These are phyloP conservation scores for Hemicentrotus pulcherrimus DNA, from an alignment of 35 echinoderm and acorn worm species.

Conservation along the genomic window DNA sequence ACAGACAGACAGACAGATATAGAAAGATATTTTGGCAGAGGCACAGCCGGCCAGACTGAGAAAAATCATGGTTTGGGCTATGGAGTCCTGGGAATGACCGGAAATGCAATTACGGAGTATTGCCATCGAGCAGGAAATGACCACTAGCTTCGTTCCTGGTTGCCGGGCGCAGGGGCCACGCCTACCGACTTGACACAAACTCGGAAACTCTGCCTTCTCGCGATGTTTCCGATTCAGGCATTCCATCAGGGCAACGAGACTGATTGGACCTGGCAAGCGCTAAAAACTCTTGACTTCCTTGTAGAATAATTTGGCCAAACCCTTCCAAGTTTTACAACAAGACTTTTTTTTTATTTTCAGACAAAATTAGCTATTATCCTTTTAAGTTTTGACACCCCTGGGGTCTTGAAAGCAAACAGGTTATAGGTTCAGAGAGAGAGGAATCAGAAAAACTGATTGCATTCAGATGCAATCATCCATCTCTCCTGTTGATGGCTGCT, in stretches of 20 bases:
- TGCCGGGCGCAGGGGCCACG: constrained; percentile 8
- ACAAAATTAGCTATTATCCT: background rate
- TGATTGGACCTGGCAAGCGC: background rate
- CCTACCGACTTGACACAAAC: constrained; percentile 6
- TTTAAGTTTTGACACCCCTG: background rate
- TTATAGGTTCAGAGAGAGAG: background rate
- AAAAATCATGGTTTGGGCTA: background rate
- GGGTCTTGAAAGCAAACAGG: background rate
- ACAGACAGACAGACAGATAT: background rate
- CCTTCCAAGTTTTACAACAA: background rate
- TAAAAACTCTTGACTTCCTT: background rate
- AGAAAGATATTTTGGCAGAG: background rate
- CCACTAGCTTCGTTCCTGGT: constrained; percentile 21
- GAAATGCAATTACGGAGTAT: constrained; percentile 23
- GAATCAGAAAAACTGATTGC: background rate
- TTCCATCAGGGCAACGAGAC: background rate
- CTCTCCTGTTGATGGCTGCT: too few relatives aligned
- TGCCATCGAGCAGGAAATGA: constrained; percentile 30
- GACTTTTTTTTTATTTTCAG: background rate
- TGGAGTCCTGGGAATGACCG: background rate
- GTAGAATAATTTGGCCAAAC: background rate
- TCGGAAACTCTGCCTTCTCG: background rate
- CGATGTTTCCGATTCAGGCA: constrained; percentile 19
- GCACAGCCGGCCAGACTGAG: background rate
- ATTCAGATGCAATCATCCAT: background rate